Conservation (phyloP, 1,140 invertebrate genomes). For the Rhyzopertha dominica region DNA sequence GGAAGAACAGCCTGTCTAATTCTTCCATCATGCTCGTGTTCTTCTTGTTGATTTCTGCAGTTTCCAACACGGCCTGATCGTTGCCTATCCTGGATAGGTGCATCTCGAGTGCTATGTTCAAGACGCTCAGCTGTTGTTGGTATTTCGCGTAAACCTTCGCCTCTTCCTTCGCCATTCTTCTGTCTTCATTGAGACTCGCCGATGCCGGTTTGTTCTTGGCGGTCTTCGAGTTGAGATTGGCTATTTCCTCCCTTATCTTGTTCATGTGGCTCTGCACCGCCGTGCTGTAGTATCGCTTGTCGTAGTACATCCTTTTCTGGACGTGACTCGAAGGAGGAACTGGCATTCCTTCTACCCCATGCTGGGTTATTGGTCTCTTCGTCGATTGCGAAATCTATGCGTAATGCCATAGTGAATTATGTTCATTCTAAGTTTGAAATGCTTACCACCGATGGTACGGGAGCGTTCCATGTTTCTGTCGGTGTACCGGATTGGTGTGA, state of each 20-base stretch:
- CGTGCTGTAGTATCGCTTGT: conserved; percentile 27
- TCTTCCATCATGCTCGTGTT: conserved; percentile 21
- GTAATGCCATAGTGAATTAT: too few relatives aligned
- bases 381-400: too few relatives aligned
- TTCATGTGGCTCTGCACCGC: conserved; percentile 26
- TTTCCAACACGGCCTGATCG: conserved; percentile 21
- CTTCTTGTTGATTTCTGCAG: conserved; percentile 17
- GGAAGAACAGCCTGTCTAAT: conserved; percentile 21
- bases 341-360: conserved; percentile 22
- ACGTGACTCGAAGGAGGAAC: conserved; percentile 16
- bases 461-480: too few relatives aligned
- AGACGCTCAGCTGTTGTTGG: conserved; percentile 21
- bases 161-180: conserved; percentile 17
- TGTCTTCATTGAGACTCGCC: conserved; percentile 17
- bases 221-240: conserved; percentile 15
- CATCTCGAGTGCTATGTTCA: conserved; percentile 25
- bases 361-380: conserved; percentile 25
- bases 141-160: conserved; percentile 20
- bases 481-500: too few relatives aligned
- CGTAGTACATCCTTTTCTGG: conserved; percentile 22
- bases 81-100: conserved; percentile 21
- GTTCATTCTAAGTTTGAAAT: too few relatives aligned
- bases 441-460: too few relatives aligned
- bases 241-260: conserved; percentile 26
- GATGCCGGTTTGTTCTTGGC: conserved; percentile 17